Conservation (phyloP, 2,113 vertebrate genomes). For the Heloderma charlesbogerti region DNA sequence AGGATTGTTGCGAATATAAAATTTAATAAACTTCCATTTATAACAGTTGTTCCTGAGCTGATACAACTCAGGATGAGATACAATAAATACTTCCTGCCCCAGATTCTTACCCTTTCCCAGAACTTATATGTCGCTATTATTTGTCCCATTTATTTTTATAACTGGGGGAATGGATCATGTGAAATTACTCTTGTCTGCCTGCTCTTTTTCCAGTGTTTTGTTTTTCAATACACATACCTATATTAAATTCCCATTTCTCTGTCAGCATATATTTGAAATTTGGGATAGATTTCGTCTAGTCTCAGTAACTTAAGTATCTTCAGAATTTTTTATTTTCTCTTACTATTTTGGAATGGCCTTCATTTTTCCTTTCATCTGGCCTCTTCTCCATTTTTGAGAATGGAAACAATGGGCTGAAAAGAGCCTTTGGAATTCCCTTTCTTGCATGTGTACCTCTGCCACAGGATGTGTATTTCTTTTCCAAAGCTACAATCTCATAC, state of each 20-base stretch:
- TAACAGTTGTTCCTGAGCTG: too few relatives aligned
- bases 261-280: not conserved
- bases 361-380: conserved; percentile 17
- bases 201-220: not conserved
- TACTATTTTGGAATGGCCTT: conserved; percentile 46
- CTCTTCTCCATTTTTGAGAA: conserved; percentile 39
- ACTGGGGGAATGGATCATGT: not conserved
- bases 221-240: not conserved
- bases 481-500: not conserved
- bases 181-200: not conserved
- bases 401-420: not conserved
- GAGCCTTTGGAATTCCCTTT: not conserved
- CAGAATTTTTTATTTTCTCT: conserved; percentile 23
- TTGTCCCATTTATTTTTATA: not conserved
- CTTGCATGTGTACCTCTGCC: not conserved
- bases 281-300: not conserved
- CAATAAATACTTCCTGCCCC: not conserved
- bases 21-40: too few relatives aligned
- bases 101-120: not conserved
- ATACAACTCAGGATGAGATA: not conserved
- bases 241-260: not conserved
- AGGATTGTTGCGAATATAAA: too few relatives aligned
- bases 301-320: conserved; percentile 6
- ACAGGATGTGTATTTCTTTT: not conserved
- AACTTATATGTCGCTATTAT: not conserved